Evolutionary conservation across 2,797 vertebrate species (phyloP).

Genomic region (Typhlichthys eigenmanni): DNA sequence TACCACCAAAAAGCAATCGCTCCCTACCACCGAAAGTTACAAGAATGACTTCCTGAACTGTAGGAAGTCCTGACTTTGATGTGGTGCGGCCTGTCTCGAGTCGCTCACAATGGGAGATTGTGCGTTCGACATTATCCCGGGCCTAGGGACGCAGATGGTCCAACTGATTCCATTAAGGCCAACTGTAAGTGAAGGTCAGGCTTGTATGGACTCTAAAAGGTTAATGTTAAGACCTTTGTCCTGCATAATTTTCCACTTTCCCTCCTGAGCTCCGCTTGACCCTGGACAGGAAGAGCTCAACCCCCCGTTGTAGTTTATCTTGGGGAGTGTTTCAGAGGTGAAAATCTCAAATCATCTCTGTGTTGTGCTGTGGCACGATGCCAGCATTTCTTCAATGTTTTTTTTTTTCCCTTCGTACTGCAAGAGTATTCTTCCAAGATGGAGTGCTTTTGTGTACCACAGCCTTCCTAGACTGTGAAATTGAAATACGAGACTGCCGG

Average conservation of each 20-base stretch:
- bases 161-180: constrained; percentile 26
- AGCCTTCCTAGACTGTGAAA: constrained; percentile 6
- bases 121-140: constrained; percentile 32
- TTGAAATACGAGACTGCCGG: neutral
- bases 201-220: constrained; percentile 43
- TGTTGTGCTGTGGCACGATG: neutral
- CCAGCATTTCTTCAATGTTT: constrained; percentile 21
- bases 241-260: constrained; percentile 6
- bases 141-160: constrained; percentile 39
- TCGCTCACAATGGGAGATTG: constrained; percentile 31
- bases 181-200: constrained; percentile 56
- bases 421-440: constrained; percentile 18
- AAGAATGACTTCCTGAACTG: neutral
- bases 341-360: constrained; percentile 9
- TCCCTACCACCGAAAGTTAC: neutral
- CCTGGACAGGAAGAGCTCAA: neutral
- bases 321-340: neutral
- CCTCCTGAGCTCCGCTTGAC: constrained; percentile 1
- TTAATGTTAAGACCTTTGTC: constrained; percentile 32
- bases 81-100: constrained; percentile 6
- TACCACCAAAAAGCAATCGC: neutral
- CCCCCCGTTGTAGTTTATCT: neutral
- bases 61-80: constrained; percentile 5
- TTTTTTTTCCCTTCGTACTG: neutral
- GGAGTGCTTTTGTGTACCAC: neutral